Conservation (phyloP, 2,888 invertebrate genomes). For the Lissocephala sabroskyi region DNA sequence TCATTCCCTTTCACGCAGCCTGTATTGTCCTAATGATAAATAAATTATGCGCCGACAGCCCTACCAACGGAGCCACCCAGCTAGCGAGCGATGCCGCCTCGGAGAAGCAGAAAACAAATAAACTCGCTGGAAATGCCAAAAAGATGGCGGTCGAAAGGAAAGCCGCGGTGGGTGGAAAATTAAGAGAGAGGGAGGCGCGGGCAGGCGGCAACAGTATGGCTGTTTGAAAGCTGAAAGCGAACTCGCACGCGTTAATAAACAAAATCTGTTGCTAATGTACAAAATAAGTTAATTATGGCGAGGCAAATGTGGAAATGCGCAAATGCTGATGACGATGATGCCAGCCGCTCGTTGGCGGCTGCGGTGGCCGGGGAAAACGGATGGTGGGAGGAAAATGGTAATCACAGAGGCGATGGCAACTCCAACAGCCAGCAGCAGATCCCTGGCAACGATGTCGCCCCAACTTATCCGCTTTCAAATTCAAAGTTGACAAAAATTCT, state of each 20-base stretch:
- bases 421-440: no score
- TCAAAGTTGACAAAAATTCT: no score
- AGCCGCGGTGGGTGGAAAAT: no score
- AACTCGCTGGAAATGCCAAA: conserved; percentile 47
- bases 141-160: no score
- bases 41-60: conserved; percentile 55
- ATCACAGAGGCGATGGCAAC: no score
- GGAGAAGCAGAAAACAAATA: conserved; percentile 58
- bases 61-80: conserved; percentile 25
- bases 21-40: conserved; percentile 61
- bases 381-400: no score
- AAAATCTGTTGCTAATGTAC: conserved; percentile 64
- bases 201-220: no score
- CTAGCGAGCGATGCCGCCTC: conserved; percentile 6
- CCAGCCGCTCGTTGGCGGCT: conserved; percentile 33
- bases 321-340: conserved; percentile 33
- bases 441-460: no score
- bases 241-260: conserved; percentile 55
- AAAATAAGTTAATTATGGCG: conserved; percentile 56
- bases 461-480: no score
- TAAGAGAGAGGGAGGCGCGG: no score
- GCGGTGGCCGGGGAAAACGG: conserved; percentile 44
- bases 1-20: conserved; percentile 9
- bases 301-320: conserved; percentile 29
- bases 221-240: conserved; percentile 24